Evolutionary conservation across 2,113 vertebrate species (phyloP), one percentile per base, ranked within the genome.

Genomic region (Emydocephalus ijimae): DNA sequence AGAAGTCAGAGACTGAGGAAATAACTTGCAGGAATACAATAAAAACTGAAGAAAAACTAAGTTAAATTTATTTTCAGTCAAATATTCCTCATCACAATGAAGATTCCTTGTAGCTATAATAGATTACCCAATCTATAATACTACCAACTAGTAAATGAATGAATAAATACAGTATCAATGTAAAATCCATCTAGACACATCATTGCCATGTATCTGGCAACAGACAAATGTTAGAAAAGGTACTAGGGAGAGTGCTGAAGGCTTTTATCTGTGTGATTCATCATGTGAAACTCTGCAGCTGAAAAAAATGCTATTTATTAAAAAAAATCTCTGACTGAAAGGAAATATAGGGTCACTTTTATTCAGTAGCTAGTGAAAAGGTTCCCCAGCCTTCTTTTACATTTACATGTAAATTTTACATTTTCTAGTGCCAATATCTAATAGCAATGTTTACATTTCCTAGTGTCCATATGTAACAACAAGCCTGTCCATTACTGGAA

Each of bases 111-210:
- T 89, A 93, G 92, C 59, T 89, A 95, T 95, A 93, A 93, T 96
- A 94, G 92, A 96, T 97, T 88, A 91, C 92, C n/a, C 1, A 15
- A 95, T 96, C 91, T 91, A 93, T 96, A 95, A 95, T 94, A 95
- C 92, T 85, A 93, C 52, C 55, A 85, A 91, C 50, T 92, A 0
- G 29, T 90, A 87, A 57, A 93, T 90, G 92, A 96, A 95, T 96
- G 90, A 86, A 96, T 93, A 39, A 93, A 94, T 96, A 89, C 92
- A 91, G 96, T 96, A 89, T 92, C 85, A 45, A 93, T 93, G 91
- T 92, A 96, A 93, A 92, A 92, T 85, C 87, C 54, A 93, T 94
- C 91, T 94, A 91, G 89, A 90, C 87, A 87, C 85, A 93, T 91
- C 94, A 95, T 96, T 96, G 93, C 93, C 93, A 94, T 74, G 93